phyloP scores from a whole-genome alignment of 2,113 vertebrate species.

The Athene noctua region DNA sequence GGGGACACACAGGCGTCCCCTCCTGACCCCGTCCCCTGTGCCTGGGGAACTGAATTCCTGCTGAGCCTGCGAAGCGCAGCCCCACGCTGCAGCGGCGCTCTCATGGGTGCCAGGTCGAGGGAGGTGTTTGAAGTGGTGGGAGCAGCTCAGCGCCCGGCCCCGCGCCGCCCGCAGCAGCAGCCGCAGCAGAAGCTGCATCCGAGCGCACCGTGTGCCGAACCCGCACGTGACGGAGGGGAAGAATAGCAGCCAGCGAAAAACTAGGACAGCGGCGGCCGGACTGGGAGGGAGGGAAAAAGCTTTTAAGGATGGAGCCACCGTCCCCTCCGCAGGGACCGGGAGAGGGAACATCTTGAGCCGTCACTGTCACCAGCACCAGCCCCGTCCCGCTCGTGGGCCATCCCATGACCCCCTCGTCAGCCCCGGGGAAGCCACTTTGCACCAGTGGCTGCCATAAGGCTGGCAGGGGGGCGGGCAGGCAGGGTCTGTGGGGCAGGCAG shows the following conservation, averaged over 20 bases:
- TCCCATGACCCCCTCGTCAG: rapidly evolving
- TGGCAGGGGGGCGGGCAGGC: neutral
- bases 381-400: neutral
- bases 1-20: neutral
- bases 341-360: neutral
- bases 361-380: neutral
- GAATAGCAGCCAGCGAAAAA: conserved; percentile 15
- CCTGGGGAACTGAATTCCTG: rapidly evolving
- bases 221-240: neutral
- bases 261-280: neutral
- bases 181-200: rapidly evolving
- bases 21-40: neutral
- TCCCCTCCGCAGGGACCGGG: rapidly evolving
- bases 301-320: neutral
- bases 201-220: neutral
- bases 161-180: neutral
- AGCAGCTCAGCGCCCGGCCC: neutral
- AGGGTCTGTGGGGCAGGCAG: no score
- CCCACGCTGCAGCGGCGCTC: neutral
- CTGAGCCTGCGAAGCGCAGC: neutral
- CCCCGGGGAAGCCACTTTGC: neutral
- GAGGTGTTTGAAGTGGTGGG: rapidly evolving
- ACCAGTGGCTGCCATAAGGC: neutral
- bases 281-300: neutral
- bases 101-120: rapidly evolving